phyloP scores from a whole-genome alignment of 2,888 invertebrate genomes.

The Crepidodera aurea region DNA sequence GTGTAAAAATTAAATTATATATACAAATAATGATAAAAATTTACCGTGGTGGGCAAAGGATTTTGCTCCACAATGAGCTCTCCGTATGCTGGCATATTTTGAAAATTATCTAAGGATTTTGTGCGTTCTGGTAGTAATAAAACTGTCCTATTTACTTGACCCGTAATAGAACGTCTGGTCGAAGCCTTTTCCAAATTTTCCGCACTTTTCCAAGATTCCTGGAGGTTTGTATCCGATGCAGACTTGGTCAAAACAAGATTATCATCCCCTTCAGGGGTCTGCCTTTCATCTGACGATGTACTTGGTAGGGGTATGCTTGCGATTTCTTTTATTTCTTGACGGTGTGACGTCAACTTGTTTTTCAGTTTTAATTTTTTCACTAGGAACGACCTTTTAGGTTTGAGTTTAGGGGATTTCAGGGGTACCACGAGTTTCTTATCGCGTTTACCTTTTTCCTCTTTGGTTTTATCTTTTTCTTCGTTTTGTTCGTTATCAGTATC shows the following conservation, averaged over 20 bases:
- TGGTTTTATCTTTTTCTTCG: conserved; percentile 31
- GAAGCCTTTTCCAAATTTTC: conserved; percentile 48
- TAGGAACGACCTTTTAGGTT: conserved; percentile 48
- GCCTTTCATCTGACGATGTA: conserved; percentile 45
- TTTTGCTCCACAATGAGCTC: conserved; percentile 56
- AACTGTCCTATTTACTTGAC: conserved; percentile 36
- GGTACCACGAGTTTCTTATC: conserved; percentile 44
- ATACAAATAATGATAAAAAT: conserved; percentile 6
- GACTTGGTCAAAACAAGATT: conserved; percentile 50
- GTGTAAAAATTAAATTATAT: no score
- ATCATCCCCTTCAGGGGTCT: conserved; percentile 53
- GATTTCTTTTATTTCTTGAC: conserved; percentile 36
- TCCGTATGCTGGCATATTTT: conserved; percentile 59
- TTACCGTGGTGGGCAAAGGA: conserved; percentile 46
- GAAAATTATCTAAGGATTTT: conserved; percentile 56
- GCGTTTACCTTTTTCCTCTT: conserved; percentile 37
- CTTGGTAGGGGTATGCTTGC: conserved; percentile 42
- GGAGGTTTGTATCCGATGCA: conserved; percentile 54
- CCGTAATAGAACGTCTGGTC: conserved; percentile 32
- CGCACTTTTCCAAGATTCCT: conserved; percentile 53
- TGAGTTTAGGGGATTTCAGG: conserved; percentile 43
- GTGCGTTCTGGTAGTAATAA: conserved; percentile 46
- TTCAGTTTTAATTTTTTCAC: conserved; percentile 52
- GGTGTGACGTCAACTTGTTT: conserved; percentile 36
- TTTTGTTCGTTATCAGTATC: conserved; percentile 39